Evolutionary conservation across 2,888 invertebrate species (phyloP), one percentile per base, ranked within the genome.

Genomic region (Aleiodes alternator): DNA sequence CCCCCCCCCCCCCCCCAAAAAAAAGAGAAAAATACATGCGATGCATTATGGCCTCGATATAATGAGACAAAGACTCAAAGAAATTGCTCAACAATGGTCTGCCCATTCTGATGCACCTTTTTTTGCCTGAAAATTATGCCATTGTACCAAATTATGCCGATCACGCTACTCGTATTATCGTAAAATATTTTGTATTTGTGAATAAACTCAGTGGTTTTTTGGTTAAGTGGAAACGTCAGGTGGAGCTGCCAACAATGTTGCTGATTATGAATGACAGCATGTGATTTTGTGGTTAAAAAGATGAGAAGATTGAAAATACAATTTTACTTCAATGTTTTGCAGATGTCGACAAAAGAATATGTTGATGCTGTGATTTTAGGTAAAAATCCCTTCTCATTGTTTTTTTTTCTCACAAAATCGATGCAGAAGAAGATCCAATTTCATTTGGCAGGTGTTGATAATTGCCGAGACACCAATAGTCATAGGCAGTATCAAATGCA

Each of bases 161-260:
- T 38, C 38, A 38, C 38, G 38, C 38, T 38, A 38, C 38, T 38
- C 2, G 38, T 8, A 38, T 38, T 38, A 38, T 61, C 14, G 34
- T n/a, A 16, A 11, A 16, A 11, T 14, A 7, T 34, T 16, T 38
- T 61, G 61, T 4, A 34, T 34, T 34, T 61, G 38, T 43, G 34
- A 16, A 61, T 34, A 38, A 9, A 43, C 7, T 43, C 14, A 5
- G 61, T 31, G 61, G 61, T 61, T 61, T 61, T 23, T 43, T n/a
- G 16, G 4, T 11, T 43, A 29, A 31, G 12, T 34, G n/a, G 38
- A 14, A 31, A 34, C 14, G 16, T 16, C 23, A 48, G 12, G 43
- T 23, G 64, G 23, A 23, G 43, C 14, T 38, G 64, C 48, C 48
- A 64, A 64, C 64, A 48, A 43, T 48, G 48, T 64, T 64, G 64